A percentile compares a stretch with the other conserved stretches of the same genome.
phyloP scores from a whole-genome alignment of 2,888 invertebrate species.

The Hecatera dysodea region DNA sequence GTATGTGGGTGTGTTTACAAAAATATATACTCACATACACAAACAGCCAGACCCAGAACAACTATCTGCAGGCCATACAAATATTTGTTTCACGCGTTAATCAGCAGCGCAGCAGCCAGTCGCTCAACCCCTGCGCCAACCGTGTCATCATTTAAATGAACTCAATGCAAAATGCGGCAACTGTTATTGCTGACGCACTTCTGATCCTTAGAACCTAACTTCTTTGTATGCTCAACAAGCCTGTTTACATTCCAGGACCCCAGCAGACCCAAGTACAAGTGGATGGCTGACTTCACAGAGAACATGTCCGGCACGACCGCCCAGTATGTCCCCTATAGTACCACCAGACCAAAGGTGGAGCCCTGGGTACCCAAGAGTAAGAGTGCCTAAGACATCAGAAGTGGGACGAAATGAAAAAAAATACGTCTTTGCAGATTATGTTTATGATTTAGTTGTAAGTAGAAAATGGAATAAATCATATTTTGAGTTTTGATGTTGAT shows the following conservation, averaged over 20 bases:
- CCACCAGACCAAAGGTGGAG: conserved; percentile 96
- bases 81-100: too few species aligned
- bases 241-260: conserved; percentile 90
- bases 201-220: too few species aligned
- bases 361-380: conserved; percentile 92
- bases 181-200: too few species aligned
- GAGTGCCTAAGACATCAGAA: conserved; percentile 3
- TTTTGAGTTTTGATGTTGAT: conserved; percentile 55
- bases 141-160: too few species aligned
- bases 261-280: conserved; percentile 94
- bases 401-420: too few species aligned
- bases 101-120: too few species aligned
- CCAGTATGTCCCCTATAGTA: conserved; percentile 97
- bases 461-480: conserved; percentile 80
- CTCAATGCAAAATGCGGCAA: too few species aligned
- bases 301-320: conserved; percentile 96
- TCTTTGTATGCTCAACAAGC: neutral
- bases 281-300: conserved; percentile 96
- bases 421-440: conserved; percentile 9
- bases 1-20: too few species aligned
- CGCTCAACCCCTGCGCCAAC: too few species aligned
- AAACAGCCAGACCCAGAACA: too few species aligned
- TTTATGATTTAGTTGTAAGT: conserved; percentile 79
- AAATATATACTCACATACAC: too few species aligned
- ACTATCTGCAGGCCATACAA: too few species aligned